Conservation (phyloP, 2,797 vertebrate species). For the Hapalemur alaotrensis region DNA sequence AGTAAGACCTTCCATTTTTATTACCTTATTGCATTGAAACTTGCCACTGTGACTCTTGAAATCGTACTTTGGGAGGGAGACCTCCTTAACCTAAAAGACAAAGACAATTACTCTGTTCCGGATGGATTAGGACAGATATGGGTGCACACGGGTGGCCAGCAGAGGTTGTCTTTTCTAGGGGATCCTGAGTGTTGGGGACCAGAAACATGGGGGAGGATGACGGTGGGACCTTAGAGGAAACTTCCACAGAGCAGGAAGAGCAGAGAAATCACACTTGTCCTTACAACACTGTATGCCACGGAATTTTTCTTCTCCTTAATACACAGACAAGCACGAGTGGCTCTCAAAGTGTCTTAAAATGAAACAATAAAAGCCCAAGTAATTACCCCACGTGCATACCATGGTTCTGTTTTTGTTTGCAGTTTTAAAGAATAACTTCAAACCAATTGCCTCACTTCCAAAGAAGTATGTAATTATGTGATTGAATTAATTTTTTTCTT, state of each 20-base stretch:
- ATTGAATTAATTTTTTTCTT: neutral
- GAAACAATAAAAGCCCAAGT: neutral
- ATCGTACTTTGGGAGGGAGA: too few relatives aligned
- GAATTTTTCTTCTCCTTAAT: neutral
- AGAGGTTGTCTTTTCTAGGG: neutral
- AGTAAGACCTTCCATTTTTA: neutral
- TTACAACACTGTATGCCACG: neutral
- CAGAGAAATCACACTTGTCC: neutral
- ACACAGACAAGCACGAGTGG: neutral
- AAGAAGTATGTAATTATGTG: neutral
- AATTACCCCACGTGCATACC: neutral
- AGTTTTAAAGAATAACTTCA: neutral
- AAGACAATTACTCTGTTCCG: neutral
- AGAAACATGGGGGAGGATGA: neutral
- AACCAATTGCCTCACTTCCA: neutral
- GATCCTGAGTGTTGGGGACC: neutral
- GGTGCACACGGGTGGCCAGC: neutral
- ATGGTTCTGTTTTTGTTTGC: neutral
- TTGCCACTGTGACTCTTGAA: neutral
- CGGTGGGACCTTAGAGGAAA: neutral
- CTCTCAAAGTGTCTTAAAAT: neutral
- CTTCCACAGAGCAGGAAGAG: neutral
- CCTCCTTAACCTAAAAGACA: neutral
- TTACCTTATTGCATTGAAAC: neutral
- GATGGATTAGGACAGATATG: neutral